phyloP scores from a whole-genome alignment of 2,113 vertebrate genomes.

The Castor canadensis region DNA sequence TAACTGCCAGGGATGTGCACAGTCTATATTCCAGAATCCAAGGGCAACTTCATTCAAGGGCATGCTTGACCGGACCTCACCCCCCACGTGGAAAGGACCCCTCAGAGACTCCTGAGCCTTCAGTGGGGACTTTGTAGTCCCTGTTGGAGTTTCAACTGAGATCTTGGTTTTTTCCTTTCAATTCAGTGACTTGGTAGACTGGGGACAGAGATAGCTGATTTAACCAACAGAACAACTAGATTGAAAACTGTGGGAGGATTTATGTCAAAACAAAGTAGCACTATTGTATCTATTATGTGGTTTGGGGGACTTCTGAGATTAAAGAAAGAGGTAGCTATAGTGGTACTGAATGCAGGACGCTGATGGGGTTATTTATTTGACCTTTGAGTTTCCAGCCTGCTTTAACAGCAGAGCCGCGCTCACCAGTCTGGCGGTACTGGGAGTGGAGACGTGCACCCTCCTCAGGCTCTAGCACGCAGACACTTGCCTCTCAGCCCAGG shows the following conservation, averaged over 20 bases:
- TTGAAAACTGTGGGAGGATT: not conserved
- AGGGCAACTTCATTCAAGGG: too few relatives aligned
- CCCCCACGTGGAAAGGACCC: not conserved
- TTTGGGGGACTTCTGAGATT: not conserved
- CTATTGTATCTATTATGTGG: too few relatives aligned
- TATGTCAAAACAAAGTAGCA: not conserved
- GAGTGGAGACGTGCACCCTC: accelerated
- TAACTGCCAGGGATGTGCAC: not conserved
- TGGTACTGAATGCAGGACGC: too few relatives aligned
- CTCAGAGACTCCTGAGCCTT: not conserved
- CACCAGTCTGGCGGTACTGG: not conserved
- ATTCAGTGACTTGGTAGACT: not conserved
- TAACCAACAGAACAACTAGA: not conserved
- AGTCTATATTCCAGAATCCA: not conserved
- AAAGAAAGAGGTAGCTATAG: not conserved
- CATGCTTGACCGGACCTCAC: too few relatives aligned
- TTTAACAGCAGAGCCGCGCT: not conserved
- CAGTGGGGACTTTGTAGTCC: accelerated
- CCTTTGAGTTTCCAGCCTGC: not conserved
- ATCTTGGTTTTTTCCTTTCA: not conserved
- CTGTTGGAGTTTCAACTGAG: not conserved
- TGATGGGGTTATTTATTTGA: too few relatives aligned
- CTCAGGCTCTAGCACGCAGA: not conserved
- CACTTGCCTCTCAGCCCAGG: not conserved
- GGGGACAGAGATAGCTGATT: not conserved